phyloP scores from a whole-genome alignment of 2,888 invertebrate species.

The Protophormia terraenovae region DNA sequence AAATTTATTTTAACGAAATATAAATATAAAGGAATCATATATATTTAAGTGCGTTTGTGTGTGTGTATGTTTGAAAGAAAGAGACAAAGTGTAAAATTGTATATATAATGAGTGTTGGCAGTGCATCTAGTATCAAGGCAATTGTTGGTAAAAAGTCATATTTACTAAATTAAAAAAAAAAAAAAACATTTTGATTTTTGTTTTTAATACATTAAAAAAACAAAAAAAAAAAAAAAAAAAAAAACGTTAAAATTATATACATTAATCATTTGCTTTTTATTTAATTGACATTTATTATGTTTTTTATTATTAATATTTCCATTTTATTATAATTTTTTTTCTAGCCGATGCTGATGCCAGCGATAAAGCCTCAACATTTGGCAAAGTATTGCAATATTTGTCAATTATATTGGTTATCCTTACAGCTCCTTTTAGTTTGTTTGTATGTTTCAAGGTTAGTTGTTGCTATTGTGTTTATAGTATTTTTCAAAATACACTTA shows the following conservation, averaged over 20 bases:
- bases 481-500: not conserved
- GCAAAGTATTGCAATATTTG: slow-evolving; percentile 89
- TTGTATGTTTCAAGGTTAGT: slow-evolving; percentile 66
- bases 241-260: not conserved
- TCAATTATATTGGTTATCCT: slow-evolving; percentile 92
- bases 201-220: no score
- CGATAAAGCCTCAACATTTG: slow-evolving; percentile 88
- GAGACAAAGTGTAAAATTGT: not conserved
- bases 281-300: not conserved
- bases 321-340: not conserved
- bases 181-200: not conserved
- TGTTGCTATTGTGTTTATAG: not conserved
- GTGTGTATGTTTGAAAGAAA: not conserved
- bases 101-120: slow-evolving; percentile 33
- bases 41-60: not conserved
- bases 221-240: no score
- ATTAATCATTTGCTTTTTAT: not conserved
- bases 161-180: not conserved
- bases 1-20: no score
- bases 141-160: slow-evolving; percentile 36
- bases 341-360: slow-evolving; percentile 84
- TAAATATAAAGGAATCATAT: no score
- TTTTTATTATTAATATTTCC: not conserved
- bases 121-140: slow-evolving; percentile 60
- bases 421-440: slow-evolving; percentile 94